Percentiles rank a stretch among this genome's conserved stretches.
Evolutionary conservation across 2,888 invertebrate genomes (phyloP).

Genomic region (Zaprionus lineosus): DNA sequence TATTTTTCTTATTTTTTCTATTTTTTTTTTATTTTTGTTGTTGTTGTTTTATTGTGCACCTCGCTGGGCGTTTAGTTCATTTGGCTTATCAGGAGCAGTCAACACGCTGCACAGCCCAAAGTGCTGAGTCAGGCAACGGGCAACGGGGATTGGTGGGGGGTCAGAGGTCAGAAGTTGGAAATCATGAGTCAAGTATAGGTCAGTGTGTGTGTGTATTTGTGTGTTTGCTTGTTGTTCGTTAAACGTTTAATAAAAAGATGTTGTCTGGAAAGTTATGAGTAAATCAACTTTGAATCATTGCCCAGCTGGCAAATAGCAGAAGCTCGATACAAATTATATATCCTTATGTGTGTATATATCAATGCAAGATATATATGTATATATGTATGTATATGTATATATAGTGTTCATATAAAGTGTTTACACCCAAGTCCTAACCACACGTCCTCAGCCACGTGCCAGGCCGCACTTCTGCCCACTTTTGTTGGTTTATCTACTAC

Average conservation of each 20-base stretch:
- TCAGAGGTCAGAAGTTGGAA: too few relatives aligned
- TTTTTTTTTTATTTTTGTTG: slow-evolving; percentile 19
- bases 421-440: slow-evolving; percentile 13
- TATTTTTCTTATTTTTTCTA: slow-evolving; percentile 21
- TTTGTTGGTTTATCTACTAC: slow-evolving; percentile 73
- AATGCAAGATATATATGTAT: too few relatives aligned
- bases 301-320: too few relatives aligned
- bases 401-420: slow-evolving; percentile 21
- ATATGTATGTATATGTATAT: too few relatives aligned
- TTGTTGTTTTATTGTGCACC: slow-evolving; percentile 36
- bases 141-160: too few relatives aligned
- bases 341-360: too few relatives aligned
- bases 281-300: slow-evolving; percentile 18
- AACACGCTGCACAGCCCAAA: background rate
- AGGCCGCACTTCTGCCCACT: slow-evolving; percentile 48
- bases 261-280: background rate
- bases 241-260: background rate
- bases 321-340: too few relatives aligned
- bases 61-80: slow-evolving; percentile 50
- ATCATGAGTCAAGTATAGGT: too few relatives aligned
- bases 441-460: slow-evolving; percentile 42
- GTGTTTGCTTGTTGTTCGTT: background rate
- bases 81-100: slow-evolving; percentile 37
- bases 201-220: too few relatives aligned
- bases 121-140: slow-evolving; percentile 15